These are phyloP conservation scores for Nycteola revayana DNA, from an alignment of 2,888 invertebrate species.

Conservation along the genomic window DNA sequence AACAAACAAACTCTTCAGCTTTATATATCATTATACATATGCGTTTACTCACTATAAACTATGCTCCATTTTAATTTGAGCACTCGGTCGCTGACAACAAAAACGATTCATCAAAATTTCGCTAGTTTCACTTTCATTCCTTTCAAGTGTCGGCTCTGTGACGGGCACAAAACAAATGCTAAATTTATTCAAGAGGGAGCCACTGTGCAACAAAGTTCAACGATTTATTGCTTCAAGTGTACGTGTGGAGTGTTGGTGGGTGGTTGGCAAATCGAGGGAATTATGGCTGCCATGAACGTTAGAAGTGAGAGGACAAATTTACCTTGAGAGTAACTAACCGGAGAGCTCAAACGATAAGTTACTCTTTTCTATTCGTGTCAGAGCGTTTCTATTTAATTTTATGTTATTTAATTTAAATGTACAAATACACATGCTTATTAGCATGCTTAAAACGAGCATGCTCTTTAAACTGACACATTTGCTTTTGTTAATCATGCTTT, in stretches of 20 bases:
- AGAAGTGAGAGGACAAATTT: too few relatives aligned
- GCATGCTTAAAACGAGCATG: too few relatives aligned
- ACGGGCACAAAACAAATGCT: slow-evolving; percentile 31
- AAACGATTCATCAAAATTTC: slow-evolving; percentile 24
- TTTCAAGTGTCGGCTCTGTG: slow-evolving; percentile 5
- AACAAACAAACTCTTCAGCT: too few relatives aligned
- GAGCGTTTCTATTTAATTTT: too few relatives aligned
- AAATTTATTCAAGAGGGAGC: slow-evolving; percentile 48
- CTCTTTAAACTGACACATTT: too few relatives aligned
- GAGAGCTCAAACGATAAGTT: too few relatives aligned
- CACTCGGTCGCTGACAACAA: not conserved
- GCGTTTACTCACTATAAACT: not conserved
- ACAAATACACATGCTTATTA: too few relatives aligned
- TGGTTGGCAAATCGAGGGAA: not conserved
- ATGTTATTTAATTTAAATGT: too few relatives aligned
- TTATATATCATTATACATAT: too few relatives aligned
- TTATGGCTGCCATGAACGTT: not conserved
- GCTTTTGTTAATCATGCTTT: too few relatives aligned
- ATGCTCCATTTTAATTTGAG: slow-evolving; percentile 2
- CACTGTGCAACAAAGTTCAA: slow-evolving; percentile 40
- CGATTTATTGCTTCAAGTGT: slow-evolving; percentile 36
- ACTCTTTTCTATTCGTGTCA: too few relatives aligned
- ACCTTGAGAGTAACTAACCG: too few relatives aligned
- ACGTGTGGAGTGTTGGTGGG: slow-evolving; percentile 16
- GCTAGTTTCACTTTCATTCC: slow-evolving; percentile 24